Evolutionary conservation across 53 echinoderm and acorn worm species (phyloP), one percentile per base, ranked within the genome.

Genomic region (Astropecten irregularis): DNA sequence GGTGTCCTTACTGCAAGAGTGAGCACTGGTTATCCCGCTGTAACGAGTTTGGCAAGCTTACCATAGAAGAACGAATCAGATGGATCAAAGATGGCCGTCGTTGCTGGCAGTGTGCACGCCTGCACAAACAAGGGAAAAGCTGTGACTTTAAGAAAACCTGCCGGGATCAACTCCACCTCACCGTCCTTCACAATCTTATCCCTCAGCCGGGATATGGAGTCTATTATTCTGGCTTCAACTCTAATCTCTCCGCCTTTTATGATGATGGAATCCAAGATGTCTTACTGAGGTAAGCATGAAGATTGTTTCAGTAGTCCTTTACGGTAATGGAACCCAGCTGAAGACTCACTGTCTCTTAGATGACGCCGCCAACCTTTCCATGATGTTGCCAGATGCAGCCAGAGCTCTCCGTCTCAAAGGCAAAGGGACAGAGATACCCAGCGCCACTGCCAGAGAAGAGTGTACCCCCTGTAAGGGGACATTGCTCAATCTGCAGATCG

Each of bases 1-100:
- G 2, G 1, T 68, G 68, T 47, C 68, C 47, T 68, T 18, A 46
- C 30, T 68, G 68, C 68, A 68, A 68, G 18, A 46, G 46, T 15
- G 68, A 68, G 27, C 68, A 46, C 68, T 68, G 68, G 68, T 10
- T 68, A 16, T 68, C 68, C 18, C 68, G 68, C 47, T 46, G 68
- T 10, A 16, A 46, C 27, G 47, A 68, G 30, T 47, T 68, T 28
- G 47, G 68, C 68, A 68, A 68, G 68, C 47, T 68, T 1, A 68
- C 26, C 44, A 1, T 46, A 44, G 68, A 23, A 10, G 68, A 47
- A 14, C 44, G 28, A 42, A 22, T 68, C 11, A 68, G 31, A 28
- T 68, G 68, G 68, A 44, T 68, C 47, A 68, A 42, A 27, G 47
- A 68, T 27, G 68, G 68, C 16, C 68, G 68, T 68, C 47, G 40